Evolutionary conservation across 2,113 vertebrate species (phyloP), one percentile per base, ranked within the genome.

Genomic region (Hemibagrus wyckioides): DNA sequence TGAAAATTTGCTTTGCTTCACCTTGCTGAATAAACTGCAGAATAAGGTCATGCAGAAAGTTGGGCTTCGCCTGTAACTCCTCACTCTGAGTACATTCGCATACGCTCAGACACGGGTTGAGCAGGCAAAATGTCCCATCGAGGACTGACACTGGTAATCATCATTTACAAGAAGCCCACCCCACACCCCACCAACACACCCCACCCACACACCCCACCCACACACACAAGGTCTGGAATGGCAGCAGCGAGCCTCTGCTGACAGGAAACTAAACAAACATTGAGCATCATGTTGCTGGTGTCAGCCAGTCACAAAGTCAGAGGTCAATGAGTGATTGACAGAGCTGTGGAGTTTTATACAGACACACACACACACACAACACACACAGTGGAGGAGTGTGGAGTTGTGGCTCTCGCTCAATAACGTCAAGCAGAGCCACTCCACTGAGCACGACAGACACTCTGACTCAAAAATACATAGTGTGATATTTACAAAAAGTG

Each of bases 181-280:
- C 65, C 36, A 75, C 71, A 50, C 44, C 56, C 75, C 13, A 41
- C 63, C 57, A 56, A 81, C 54, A 75, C 30, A 57, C 56, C 65
- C n/a, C 44, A 57, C 21, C 7, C 48, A 48, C 28, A 61, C 6
- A 83, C n/a, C n/a, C n/a, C n/a, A n/a, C n/a, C n/a, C 54, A 39
- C 69, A 48, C 54, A 50, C 52, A 41, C 54, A 41, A 48, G 57
- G 77, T 86, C 69, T 89, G 73, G 54, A 39, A 11, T 63, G 77
- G 73, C 84, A 86, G 79, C 80, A 83, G 71, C 21, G 69, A 87
- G 86, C 69, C 90, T 85, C 50, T 52, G 75, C 81, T 85, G 84
- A 88, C 88, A 71, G 63, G 73, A 80, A 39, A 54, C 86, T 88
- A 89, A 92, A 90, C 89, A 87, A 89, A 89, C 87, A 87, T 75